Percentiles rank a stretch among this genome's conserved stretches.
Evolutionary conservation across 2,797 vertebrate species (phyloP).

Genomic region (Anableps anableps): DNA sequence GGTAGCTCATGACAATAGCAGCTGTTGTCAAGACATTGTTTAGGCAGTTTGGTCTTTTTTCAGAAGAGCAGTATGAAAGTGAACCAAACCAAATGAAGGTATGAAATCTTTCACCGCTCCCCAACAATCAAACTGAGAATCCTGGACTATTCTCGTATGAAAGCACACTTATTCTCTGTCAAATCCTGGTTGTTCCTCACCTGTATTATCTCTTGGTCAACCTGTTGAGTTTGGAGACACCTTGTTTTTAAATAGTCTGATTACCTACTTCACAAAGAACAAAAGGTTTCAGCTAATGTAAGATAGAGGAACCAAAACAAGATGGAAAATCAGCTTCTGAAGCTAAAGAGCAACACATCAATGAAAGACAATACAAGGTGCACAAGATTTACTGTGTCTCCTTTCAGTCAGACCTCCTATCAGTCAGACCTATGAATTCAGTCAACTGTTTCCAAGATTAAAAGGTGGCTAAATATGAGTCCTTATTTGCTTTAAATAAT

Average conservation of each 20-base stretch:
- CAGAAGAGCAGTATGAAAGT: neutral
- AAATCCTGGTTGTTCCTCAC: neutral
- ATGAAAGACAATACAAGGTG: neutral
- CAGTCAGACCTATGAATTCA: neutral
- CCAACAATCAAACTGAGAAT: neutral
- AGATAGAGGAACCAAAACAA: neutral
- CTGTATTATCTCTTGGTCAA: neutral
- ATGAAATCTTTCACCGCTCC: neutral
- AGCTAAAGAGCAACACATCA: neutral
- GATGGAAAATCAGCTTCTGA: neutral
- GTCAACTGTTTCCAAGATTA: slow-evolving; percentile 1
- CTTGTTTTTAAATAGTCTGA: neutral
- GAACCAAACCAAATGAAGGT: neutral
- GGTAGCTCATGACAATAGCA: neutral
- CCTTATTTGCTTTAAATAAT: neutral
- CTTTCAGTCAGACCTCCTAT: neutral
- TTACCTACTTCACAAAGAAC: neutral
- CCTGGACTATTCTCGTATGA: too few species aligned
- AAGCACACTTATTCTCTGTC: too few species aligned
- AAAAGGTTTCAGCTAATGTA: neutral
- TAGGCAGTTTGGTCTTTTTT: neutral
- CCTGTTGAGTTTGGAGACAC: neutral
- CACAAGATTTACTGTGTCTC: neutral
- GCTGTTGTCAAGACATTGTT: neutral
- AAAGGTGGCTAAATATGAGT: neutral